Percentiles rank a stretch among this genome's conserved stretches.
These are phyloP conservation scores for Dexiosoma caninum DNA, from an alignment of 2,888 invertebrate species.

Conservation along the genomic window DNA sequence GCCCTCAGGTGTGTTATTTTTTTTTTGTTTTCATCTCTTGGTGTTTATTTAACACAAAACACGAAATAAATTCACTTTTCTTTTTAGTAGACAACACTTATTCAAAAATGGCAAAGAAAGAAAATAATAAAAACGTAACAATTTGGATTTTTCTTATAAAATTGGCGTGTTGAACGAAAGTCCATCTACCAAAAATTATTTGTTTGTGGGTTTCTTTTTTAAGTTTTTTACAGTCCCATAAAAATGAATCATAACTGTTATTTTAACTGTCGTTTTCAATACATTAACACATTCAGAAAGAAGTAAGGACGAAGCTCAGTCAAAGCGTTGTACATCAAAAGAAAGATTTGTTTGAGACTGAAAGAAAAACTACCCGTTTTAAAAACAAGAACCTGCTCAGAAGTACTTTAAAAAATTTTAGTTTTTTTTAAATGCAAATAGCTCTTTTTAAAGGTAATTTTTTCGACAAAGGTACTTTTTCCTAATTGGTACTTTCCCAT, in stretches of 20 bases:
- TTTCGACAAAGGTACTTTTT: too few relatives aligned
- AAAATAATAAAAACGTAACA: background rate
- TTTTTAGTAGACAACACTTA: slow-evolving; percentile 4
- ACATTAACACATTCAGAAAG: slow-evolving; percentile 60
- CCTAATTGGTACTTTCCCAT: too few relatives aligned
- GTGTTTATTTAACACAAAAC: slow-evolving; percentile 50
- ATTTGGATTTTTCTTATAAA: slow-evolving; percentile 28
- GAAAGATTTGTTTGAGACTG: too few relatives aligned
- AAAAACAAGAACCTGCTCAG: too few relatives aligned
- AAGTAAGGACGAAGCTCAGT: background rate
- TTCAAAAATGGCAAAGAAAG: background rate
- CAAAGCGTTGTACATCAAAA: background rate
- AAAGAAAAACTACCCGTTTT: too few relatives aligned
- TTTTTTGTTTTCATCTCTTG: background rate
- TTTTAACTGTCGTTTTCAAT: slow-evolving; percentile 72
- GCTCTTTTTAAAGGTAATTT: too few relatives aligned
- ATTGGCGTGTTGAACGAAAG: slow-evolving; percentile 14
- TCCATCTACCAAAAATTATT: slow-evolving; percentile 15
- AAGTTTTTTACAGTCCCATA: background rate
- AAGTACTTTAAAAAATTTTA: too few relatives aligned
- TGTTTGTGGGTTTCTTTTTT: slow-evolving; percentile 2
- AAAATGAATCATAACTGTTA: slow-evolving; percentile 21
- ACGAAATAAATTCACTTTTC: slow-evolving; percentile 46
- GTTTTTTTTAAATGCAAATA: too few relatives aligned
- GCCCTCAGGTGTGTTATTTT: slow-evolving; percentile 72